A percentile compares a stretch with the other conserved stretches of the same genome.
Evolutionary conservation across 2,888 invertebrate genomes (phyloP).

Genomic region (Gibbula magus): DNA sequence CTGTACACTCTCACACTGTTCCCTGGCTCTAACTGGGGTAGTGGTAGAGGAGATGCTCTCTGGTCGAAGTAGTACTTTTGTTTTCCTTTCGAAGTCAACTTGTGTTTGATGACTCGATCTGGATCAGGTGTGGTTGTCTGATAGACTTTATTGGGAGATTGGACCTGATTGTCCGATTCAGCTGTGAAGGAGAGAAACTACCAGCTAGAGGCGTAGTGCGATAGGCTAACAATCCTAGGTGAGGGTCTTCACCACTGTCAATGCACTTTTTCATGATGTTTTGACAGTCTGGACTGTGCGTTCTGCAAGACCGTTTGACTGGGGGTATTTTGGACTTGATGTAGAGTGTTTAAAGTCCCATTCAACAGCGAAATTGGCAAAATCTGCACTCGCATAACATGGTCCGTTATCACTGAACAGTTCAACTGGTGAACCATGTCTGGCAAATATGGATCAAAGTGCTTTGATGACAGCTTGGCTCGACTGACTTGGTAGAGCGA

Average conservation of each 20-base stretch:
- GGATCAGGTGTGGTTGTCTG: no score
- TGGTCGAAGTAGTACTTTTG: not conserved
- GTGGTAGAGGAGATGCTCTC: no score
- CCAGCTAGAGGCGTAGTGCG: conserved; percentile 35
- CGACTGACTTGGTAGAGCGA: not conserved
- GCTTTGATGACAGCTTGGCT: not conserved
- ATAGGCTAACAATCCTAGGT: conserved; percentile 30
- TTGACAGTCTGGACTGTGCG: conserved; percentile 33
- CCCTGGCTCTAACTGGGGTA: no score
- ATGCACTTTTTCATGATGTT: conserved; percentile 29
- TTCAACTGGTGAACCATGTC: conserved; percentile 24
- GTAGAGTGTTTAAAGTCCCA: conserved; percentile 30
- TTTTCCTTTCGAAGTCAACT: not conserved
- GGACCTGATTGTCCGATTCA: conserved; percentile 30
- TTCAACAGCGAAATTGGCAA: conserved; percentile 26
- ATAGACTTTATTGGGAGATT: conserved; percentile 13
- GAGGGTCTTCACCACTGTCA: not conserved
- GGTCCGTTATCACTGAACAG: conserved; percentile 30
- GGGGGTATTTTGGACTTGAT: conserved; percentile 28
- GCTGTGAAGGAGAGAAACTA: conserved; percentile 33
- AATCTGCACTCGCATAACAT: conserved; percentile 6
- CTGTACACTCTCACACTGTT: conserved; percentile 26
- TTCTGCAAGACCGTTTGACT: conserved; percentile 37
- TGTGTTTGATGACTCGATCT: not conserved
- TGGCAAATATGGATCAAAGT: conserved; percentile 6